These are phyloP conservation scores for Bothrops jararaca DNA, from an alignment of 2,113 vertebrate genomes.

Conservation along the genomic window DNA sequence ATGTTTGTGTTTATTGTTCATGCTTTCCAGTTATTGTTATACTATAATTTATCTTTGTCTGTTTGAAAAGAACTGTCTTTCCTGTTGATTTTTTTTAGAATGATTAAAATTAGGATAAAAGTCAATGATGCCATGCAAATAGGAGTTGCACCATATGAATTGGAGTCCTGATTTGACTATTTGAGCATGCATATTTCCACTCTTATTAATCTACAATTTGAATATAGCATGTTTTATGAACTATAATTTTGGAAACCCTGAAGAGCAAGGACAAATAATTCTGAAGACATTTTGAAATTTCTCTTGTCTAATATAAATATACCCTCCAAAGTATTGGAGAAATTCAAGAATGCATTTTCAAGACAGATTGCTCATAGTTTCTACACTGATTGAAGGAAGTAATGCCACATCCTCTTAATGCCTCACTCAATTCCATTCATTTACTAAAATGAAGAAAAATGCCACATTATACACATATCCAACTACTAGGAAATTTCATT, in stretches of 20 bases:
- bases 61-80: conserved; percentile 5
- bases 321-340: not conserved
- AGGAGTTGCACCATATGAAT: not conserved
- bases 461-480: not conserved
- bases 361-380: not conserved
- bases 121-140: not conserved
- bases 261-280: not conserved
- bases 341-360: not conserved
- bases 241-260: not conserved
- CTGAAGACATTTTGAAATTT: not conserved
- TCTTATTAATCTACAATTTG: not conserved
- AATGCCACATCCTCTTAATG: not conserved
- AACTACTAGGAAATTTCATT: not conserved
- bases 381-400: not conserved
- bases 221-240: not conserved
- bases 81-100: not conserved
- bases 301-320: not conserved
- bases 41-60: not conserved
- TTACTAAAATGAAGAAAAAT: not conserved
- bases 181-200: not conserved
- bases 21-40: not conserved
- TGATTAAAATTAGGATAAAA: not conserved
- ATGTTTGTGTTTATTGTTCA: conserved; percentile 8
- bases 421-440: not conserved
- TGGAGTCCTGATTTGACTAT: not conserved